These are phyloP conservation scores for Pangasius larnaudii DNA, from an alignment of 2,797 vertebrate genomes.

Conservation along the genomic window DNA sequence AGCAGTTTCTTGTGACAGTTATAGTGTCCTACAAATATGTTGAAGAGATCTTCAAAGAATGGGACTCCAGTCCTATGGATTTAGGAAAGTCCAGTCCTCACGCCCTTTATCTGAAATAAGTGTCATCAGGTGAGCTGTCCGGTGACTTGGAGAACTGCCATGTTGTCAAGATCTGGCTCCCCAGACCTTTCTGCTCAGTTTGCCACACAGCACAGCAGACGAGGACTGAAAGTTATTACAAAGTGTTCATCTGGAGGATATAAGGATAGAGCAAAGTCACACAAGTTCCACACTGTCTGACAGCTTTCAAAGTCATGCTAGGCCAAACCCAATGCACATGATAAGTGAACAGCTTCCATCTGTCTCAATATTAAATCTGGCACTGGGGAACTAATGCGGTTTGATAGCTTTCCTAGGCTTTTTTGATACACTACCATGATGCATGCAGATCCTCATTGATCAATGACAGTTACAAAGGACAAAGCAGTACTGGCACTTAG, in stretches of 20 bases:
- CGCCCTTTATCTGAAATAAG: constrained; percentile 1
- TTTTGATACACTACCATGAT: constrained; percentile 37
- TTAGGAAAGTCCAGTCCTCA: neutral
- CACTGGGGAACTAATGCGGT: constrained; percentile 42
- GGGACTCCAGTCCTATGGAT: neutral
- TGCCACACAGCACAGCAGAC: neutral
- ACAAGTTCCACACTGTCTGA: constrained; percentile 2
- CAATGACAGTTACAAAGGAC: constrained; percentile 59
- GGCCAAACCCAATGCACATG: constrained; percentile 17
- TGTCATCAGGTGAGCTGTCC: constrained; percentile 11
- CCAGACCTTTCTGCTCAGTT: neutral
- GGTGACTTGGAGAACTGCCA: constrained; percentile 1
- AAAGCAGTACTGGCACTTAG: constrained; percentile 41
- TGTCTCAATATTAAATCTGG: constrained; percentile 38
- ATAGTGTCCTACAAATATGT: neutral
- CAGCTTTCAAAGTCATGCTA: constrained; percentile 25
- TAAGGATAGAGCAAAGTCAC: constrained; percentile 2
- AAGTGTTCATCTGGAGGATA: constrained; percentile 10
- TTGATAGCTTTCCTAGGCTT: constrained; percentile 36
- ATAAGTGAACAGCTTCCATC: constrained; percentile 28
- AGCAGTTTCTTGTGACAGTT: neutral
- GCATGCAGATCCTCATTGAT: constrained; percentile 50
- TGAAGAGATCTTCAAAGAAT: neutral
- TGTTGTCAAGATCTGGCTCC: neutral
- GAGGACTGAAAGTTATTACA: constrained; percentile 1